phyloP scores from a whole-genome alignment of 2,797 vertebrate genomes.

The Knipowitschia caucasica region DNA sequence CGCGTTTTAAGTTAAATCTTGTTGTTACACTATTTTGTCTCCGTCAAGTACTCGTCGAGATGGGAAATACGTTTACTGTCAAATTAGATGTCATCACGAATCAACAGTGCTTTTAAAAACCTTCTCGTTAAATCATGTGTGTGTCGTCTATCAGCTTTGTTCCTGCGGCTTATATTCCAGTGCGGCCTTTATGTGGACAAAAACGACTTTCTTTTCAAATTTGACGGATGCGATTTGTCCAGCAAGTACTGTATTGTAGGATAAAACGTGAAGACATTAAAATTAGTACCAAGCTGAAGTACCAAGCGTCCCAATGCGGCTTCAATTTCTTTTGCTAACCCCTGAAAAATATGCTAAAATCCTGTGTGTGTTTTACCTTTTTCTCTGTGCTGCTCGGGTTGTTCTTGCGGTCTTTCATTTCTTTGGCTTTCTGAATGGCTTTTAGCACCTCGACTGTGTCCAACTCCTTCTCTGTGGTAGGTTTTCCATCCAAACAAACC shows the following conservation, averaged over 20 bases:
- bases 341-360: background rate
- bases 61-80: no score
- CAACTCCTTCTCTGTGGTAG: constrained; percentile 91
- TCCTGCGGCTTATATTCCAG: no score
- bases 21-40: no score
- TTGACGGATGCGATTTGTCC: no score
- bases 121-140: no score
- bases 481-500: constrained; percentile 87
- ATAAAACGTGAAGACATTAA: background rate
- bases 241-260: background rate
- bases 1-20: no score
- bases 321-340: background rate
- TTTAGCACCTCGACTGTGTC: constrained; percentile 97
- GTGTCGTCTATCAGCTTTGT: no score
- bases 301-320: background rate
- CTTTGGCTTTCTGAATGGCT: constrained; percentile 98
- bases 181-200: no score
- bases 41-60: no score
- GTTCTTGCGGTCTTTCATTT: constrained; percentile 87
- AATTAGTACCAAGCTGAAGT: background rate
- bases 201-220: no score
- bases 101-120: no score
- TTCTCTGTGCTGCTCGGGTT: constrained; percentile 80
- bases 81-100: no score
- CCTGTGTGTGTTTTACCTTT: constrained; percentile 76